These are phyloP conservation scores for Lepus oiostolus DNA, from an alignment of 2,797 vertebrate species.

Conservation along the genomic window DNA sequence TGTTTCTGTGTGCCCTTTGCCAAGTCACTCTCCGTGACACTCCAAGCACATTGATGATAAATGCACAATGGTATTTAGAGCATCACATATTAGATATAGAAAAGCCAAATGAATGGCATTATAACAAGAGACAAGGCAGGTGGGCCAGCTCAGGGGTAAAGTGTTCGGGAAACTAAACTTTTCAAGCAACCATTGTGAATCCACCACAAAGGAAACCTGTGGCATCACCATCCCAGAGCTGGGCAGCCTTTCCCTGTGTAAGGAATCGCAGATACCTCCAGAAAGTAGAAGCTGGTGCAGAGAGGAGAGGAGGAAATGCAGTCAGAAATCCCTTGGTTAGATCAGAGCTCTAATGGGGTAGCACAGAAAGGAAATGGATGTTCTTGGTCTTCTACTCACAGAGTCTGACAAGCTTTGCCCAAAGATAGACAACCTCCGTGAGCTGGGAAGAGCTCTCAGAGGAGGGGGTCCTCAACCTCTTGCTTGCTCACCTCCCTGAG, in stretches of 20 bases:
- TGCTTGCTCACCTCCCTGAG: background rate
- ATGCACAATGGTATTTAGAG: slow-evolving; percentile 72
- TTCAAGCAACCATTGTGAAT: slow-evolving; percentile 45
- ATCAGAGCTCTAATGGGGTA: background rate
- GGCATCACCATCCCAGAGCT: background rate
- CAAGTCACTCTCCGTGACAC: slow-evolving; percentile 40
- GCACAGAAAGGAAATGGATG: background rate
- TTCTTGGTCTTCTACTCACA: background rate
- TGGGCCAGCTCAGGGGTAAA: background rate
- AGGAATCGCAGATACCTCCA: background rate
- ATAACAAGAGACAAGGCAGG: slow-evolving; percentile 28
- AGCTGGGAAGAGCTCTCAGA: background rate
- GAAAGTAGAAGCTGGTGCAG: background rate
- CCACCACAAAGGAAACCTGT: background rate
- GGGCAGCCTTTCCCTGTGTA: background rate
- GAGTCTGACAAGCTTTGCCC: background rate
- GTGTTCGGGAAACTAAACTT: slow-evolving; percentile 33
- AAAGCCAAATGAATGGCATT: slow-evolving; percentile 63
- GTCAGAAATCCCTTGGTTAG: background rate
- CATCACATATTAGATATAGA: slow-evolving; percentile 24
- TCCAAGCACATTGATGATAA: slow-evolving; percentile 69
- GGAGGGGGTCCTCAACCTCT: background rate
- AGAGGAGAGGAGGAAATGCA: background rate
- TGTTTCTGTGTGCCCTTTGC: slow-evolving; percentile 31
- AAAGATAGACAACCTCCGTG: background rate